Evolutionary conservation across 2,888 invertebrate genomes (phyloP), one percentile per base, ranked within the genome.

Genomic region (Phaonia tiefii): DNA sequence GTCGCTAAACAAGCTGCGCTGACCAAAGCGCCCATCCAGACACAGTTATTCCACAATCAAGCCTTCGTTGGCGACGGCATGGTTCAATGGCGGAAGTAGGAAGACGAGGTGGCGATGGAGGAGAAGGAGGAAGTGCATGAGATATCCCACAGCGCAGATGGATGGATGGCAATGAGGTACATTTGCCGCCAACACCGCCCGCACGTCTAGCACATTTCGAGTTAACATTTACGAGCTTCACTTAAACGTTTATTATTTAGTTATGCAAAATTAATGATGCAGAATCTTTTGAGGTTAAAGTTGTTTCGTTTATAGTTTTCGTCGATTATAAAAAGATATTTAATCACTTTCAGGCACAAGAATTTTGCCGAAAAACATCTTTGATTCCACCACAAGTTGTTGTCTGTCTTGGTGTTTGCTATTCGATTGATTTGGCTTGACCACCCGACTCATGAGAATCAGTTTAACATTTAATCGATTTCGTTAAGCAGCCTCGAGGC

Each of bases 231-330:
- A 49, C 69, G 42, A 22, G 39, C 13, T 20, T 63, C 10, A n/a
- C 20, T 17, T 63, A 7, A 67, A 75, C 81, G 75, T 81, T 81
- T 81, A 5, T 3, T 8, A 81, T n/a, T n/a, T n/a, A n/a, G n/a
- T n/a, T n/a, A n/a, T 78, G 78, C 78, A 81, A 75, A 81, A 81
- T 78, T 69, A 78, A 81, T 81, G 78, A 81, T 81, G 72, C 72
- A 81, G 75, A 75, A 72, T 81, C 81, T 72, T 67, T 65, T 75
- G 75, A 54, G 81, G 81, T 78, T 72, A 81, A 77, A 81, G 81
- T 78, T 73, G 76, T 31, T 31, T 31, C 31, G 31, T 71, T 51
- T 67, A 31, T 44, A 60, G 37, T 60, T 39, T 58, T 69, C 49
- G 69, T 5, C 8, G 26, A 20, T 17, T 51, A 31, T 73, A 73